Base-by-base conservation (phyloP, 1,140 invertebrate genomes). In the Anagrus nilaparvatae region DNA sequence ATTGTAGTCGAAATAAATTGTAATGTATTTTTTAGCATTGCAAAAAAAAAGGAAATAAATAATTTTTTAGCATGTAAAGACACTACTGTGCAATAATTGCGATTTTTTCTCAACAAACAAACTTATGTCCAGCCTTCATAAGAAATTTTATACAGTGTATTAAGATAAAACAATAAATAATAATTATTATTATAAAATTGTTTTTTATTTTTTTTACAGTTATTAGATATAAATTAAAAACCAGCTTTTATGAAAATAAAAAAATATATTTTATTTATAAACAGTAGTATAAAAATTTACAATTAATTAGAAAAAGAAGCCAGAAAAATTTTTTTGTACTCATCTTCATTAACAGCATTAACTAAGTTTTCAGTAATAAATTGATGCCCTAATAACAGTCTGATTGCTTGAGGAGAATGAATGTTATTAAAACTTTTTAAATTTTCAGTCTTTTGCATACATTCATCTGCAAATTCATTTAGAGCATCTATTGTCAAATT, bases 91-190 rank as follows among this genome's bases (percentile, higher is more conserved):
- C 39, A 46, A 46, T 46, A 46, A 46, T 18, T 46, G 44, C 40
- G 44, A 42, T 46, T 30, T n/a, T 46, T 29, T 41, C 37, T 38
- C 18, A 46, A 40, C 39, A n/a, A n/a, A n/a, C n/a, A n/a, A n/a
- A n/a, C n/a, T 32, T 46, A 33, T 41, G 44, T 33, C 38, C 44
- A 40, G 38, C 44, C 34, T 46, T 46, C 39, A 42, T 46, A 42
- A 42, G 33, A 38, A 35, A 42, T 46, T 46, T 46, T 41, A 46
- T 46, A 46, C 40, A 42, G 40, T 46, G 40, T 46, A 46, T 46
- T 46, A 42, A 39, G 42, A 27, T 46, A 21, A 46, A n/a, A 46
- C 38, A 46, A 46, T 42, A 42, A 46, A 46, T 35, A 36, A 46
- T 37, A 42, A 46, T 36, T 46, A 46, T 46, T 40, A 46, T 32